phyloP scores from a whole-genome alignment of 2,113 vertebrate genomes.

The Numida meleagris region DNA sequence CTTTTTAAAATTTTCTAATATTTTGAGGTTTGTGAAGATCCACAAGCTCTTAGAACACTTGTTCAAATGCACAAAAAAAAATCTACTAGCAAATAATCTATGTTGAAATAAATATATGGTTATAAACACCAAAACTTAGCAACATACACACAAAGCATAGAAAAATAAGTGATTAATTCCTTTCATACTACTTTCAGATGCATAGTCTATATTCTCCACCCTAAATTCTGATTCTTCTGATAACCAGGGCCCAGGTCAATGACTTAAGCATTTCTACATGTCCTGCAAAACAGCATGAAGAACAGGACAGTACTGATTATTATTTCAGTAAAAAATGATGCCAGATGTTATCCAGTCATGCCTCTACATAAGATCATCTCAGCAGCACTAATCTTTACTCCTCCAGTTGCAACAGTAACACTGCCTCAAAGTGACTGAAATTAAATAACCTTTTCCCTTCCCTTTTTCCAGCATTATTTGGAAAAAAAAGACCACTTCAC shows the following conservation, averaged over 20 bases:
- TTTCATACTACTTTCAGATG: neutral
- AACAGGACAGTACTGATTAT: neutral
- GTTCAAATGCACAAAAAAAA: neutral
- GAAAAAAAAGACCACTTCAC: neutral
- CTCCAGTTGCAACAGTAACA: neutral
- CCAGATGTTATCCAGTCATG: neutral
- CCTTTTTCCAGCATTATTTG: neutral
- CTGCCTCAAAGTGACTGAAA: neutral
- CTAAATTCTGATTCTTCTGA: neutral
- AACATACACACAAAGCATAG: neutral
- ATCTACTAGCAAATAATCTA: neutral
- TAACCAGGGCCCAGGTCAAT: neutral
- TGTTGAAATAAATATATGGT: neutral
- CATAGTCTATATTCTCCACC: fast-evolving
- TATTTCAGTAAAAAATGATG: neutral
- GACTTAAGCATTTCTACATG: neutral
- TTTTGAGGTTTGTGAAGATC: neutral
- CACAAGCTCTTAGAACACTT: neutral
- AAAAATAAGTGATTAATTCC: neutral
- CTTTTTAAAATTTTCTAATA: neutral
- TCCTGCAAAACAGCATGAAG: neutral
- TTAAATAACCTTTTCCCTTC: neutral
- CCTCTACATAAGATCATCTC: neutral
- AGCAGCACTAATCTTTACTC: neutral
- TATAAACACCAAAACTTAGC: neutral